Base-by-base conservation (phyloP, 2,113 vertebrate genomes). In the Crotalus tigris region DNA sequence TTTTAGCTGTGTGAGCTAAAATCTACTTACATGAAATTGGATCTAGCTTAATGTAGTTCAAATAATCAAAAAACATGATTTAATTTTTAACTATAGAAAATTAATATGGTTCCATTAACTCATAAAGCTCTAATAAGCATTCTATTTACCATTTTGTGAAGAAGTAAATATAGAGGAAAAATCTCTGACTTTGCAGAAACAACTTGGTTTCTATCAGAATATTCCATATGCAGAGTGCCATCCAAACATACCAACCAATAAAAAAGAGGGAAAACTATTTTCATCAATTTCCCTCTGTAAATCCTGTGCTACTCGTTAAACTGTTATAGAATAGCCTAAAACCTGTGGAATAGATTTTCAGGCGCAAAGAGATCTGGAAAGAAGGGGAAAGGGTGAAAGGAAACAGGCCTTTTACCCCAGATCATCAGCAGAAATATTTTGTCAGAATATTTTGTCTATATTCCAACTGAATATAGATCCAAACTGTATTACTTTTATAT, bases 21-120 rank as follows among this genome's bases (percentile, higher is more conserved):
- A 75, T 75, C n/a, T 33, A 17, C 64, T 75, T n/a, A 75, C n/a
- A 39, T 75, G 5, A 75, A 75, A 75, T 33, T 75, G 69, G 69
- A 75, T 33, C n/a, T 75, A 75, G 69, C 0, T 39, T 33, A 39
- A 4, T 15, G 29, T 90, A 33, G 94, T 86, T 91, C 46, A 26
- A 95, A 92, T 94, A 89, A 94, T 93, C 26, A 89, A 61, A 64
- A 49, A 6, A 19, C 29, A 92, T 5, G 17, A 57, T 44, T 54
- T 53, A 8, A 51, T n/a, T 64, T 53, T 7, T 53, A 64, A 51
- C n/a, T 17, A 75, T 69, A 33, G 13, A 33, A 75, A 75, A 75
- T 33, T 5, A 75, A 75, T 33, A 75, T 17, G 64, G n/a, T 33
- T 75, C n/a, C 17, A 13, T 33, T 75, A 33, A 75, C n/a, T 33